These are phyloP conservation scores for Baccha elongata DNA, from an alignment of 2,888 invertebrate species.

Conservation along the genomic window DNA sequence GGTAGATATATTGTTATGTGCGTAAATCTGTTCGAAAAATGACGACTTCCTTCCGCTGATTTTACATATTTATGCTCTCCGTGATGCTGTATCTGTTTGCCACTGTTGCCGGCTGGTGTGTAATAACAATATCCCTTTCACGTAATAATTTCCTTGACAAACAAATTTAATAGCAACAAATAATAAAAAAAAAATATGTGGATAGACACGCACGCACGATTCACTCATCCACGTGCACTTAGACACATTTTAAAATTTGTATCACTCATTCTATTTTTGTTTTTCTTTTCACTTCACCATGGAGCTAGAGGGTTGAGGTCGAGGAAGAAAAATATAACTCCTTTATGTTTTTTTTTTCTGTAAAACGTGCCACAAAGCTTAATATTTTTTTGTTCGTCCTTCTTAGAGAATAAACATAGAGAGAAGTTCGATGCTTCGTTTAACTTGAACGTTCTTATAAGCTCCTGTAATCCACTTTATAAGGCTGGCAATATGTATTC, in stretches of 20 bases:
- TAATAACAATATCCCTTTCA: conserved; percentile 51
- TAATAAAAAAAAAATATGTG: conserved; percentile 36
- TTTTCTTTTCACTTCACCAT: conserved; percentile 8
- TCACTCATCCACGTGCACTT: conserved; percentile 68
- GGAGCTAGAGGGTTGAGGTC: conserved; percentile 9
- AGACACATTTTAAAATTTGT: conserved; percentile 47
- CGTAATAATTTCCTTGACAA: conserved; percentile 55
- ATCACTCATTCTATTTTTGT: conserved; percentile 20
- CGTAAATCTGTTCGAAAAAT: conserved; percentile 25
- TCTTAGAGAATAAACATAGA: conserved; percentile 26
- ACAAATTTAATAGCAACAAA: conserved; percentile 60
- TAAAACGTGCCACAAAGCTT: conserved; percentile 42
- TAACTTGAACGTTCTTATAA: conserved; percentile 64
- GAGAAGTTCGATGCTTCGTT: conserved; percentile 63
- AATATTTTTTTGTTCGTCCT: background rate
- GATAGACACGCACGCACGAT: conserved; percentile 45
- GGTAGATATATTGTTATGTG: background rate
- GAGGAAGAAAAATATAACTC: background rate
- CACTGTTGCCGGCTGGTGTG: conserved; percentile 16
- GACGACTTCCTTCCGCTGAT: conserved; percentile 38
- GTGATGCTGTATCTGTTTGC: background rate
- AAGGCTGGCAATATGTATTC: conserved; percentile 26
- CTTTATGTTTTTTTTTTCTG: conserved; percentile 48
- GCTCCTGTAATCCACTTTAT: conserved; percentile 63
- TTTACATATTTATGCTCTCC: conserved; percentile 11